Evolutionary conservation across 2,113 vertebrate species (phyloP).

Genomic region (Microtus oregoni): DNA sequence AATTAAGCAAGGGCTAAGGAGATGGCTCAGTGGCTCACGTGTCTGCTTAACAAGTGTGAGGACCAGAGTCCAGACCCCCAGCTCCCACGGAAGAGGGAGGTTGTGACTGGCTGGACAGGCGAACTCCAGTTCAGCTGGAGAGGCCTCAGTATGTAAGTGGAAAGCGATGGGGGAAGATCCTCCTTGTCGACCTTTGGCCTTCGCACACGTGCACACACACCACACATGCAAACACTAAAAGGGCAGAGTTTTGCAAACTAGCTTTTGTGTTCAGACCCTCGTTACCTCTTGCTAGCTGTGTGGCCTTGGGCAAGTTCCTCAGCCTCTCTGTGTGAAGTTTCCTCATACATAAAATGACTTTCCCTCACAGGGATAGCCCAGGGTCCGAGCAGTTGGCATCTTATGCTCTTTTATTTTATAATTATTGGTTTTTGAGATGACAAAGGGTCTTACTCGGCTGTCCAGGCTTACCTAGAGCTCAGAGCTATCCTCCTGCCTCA

Average conservation of each 20-base stretch:
- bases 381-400: background rate
- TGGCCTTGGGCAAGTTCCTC: background rate
- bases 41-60: too few species aligned
- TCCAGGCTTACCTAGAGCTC: background rate
- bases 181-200: background rate
- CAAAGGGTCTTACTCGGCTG: background rate
- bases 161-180: too few species aligned
- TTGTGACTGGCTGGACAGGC: background rate
- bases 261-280: background rate
- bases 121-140: too few species aligned
- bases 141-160: background rate
- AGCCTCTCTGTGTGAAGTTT: conserved; percentile 8
- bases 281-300: background rate
- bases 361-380: background rate
- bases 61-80: background rate
- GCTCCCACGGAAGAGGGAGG: background rate
- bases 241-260: background rate
- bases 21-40: background rate
- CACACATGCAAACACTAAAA: background rate
- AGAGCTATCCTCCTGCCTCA: background rate
- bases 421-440: background rate
- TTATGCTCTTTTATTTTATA: background rate
- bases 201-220: background rate
- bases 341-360: background rate
- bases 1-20: background rate